Conservation (phyloP, 2,888 invertebrate species). For the Drosophila neotestacea region DNA sequence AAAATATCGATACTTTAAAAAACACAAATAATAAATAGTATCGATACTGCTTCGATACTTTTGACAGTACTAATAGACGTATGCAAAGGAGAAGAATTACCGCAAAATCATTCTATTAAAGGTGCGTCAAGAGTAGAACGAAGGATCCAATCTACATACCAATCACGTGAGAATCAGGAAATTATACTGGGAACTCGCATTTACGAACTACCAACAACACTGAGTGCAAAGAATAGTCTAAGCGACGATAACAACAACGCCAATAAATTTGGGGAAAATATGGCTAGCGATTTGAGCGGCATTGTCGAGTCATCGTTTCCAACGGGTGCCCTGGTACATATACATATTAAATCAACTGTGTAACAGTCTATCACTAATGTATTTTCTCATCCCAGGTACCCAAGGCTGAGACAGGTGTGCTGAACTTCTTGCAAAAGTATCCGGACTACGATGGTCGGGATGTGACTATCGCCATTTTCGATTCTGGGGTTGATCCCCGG, state of each 20-base stretch:
- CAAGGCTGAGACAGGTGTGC: conserved; percentile 97
- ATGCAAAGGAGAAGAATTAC: conserved; percentile 49
- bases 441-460: conserved; percentile 96
- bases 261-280: conserved; percentile 45
- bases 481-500: conserved; percentile 99
- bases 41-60: too few relatives aligned
- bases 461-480: conserved; percentile 97
- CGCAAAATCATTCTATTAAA: conserved; percentile 62
- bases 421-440: conserved; percentile 94
- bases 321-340: conserved; percentile 90
- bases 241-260: conserved; percentile 26
- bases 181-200: conserved; percentile 29
- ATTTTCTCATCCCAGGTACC: conserved; percentile 85
- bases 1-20: too few relatives aligned
- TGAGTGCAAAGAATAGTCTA: conserved; percentile 19
- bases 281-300: conserved; percentile 74
- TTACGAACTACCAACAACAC: conserved; percentile 30
- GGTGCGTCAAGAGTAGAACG: conserved; percentile 32
- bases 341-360: neutral
- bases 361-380: neutral
- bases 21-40: too few relatives aligned
- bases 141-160: conserved; percentile 32
- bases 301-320: conserved; percentile 90
- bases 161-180: conserved; percentile 13
- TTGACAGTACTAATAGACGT: conserved; percentile 35